Percentiles rank a stretch among this genome's conserved stretches.
Evolutionary conservation across 2,113 vertebrate genomes (phyloP).

Genomic region (Trematocara stigmaticum): DNA sequence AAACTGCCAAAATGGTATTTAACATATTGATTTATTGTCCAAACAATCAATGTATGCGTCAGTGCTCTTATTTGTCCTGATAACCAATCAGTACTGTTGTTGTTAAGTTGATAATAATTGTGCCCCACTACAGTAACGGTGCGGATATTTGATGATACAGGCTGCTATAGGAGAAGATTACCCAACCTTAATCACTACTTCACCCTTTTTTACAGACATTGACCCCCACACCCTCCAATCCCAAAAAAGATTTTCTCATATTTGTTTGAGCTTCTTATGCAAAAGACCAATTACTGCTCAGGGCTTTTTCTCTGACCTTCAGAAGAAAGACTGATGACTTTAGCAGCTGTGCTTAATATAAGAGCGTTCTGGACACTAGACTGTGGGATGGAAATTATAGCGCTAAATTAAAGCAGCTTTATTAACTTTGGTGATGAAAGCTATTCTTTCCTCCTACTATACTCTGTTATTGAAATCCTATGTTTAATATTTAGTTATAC

Average conservation of each 20-base stretch:
- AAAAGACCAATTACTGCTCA: not conserved
- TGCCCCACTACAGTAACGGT: not conserved
- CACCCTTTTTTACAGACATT: not conserved
- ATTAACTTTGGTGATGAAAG: conserved; percentile 15
- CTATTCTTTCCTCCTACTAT: not conserved
- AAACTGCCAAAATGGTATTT: not conserved
- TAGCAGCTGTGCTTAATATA: conserved; percentile 5
- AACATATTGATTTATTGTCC: not conserved
- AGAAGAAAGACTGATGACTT: conserved; percentile 14
- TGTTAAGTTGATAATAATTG: not conserved
- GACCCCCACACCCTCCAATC: not conserved
- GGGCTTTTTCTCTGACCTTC: conserved; percentile 1
- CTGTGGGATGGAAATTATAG: conserved; percentile 19
- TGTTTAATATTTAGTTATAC: not conserved
- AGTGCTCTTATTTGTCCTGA: not conserved
- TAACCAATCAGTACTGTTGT: not conserved
- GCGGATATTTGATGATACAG: not conserved
- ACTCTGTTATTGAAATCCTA: not conserved
- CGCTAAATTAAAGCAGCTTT: conserved; percentile 8
- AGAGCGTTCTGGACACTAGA: not conserved
- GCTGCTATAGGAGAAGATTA: not conserved
- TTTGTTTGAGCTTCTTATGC: not conserved
- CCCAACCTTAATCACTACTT: not conserved
- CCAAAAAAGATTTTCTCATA: not conserved
- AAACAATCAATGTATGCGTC: not conserved